Evolutionary conservation across 2,888 invertebrate genomes (phyloP).

Genomic region (Spilarctia lutea): DNA sequence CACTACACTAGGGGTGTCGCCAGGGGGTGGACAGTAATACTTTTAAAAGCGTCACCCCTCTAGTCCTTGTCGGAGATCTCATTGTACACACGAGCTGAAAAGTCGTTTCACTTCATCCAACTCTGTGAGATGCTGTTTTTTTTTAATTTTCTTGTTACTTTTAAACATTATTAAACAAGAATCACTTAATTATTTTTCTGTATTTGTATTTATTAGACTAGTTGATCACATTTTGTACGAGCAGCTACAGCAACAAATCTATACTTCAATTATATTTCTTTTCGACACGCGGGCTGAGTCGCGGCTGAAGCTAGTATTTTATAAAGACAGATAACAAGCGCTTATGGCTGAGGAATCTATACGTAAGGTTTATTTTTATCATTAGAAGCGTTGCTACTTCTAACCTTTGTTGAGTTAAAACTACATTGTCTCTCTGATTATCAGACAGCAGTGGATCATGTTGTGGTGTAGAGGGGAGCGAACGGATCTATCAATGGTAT

Average conservation of each 20-base stretch:
- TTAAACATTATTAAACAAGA: slow-evolving; percentile 5
- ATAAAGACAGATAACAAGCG: neutral
- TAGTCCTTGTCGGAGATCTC: slow-evolving; percentile 72
- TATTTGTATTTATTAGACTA: neutral
- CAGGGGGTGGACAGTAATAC: slow-evolving; percentile 75
- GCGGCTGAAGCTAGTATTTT: too few species aligned
- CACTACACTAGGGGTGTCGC: slow-evolving; percentile 63
- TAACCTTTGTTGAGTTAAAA: too few species aligned
- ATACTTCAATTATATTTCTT: too few species aligned
- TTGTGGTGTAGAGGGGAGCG: neutral
- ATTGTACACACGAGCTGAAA: slow-evolving; percentile 70
- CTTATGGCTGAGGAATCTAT: neutral
- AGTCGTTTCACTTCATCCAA: slow-evolving; percentile 52
- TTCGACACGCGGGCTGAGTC: too few species aligned
- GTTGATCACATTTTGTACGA: neutral
- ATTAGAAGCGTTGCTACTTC: neutral
- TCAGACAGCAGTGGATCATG: too few species aligned
- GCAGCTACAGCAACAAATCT: neutral
- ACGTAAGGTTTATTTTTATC: neutral
- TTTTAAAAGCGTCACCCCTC: slow-evolving; percentile 82
- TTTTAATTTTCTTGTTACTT: slow-evolving; percentile 39
- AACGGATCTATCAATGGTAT: neutral
- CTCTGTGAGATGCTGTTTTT: slow-evolving; percentile 54
- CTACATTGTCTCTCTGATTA: too few species aligned
- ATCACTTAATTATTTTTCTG: neutral